Evolutionary conservation across 2,888 invertebrate genomes (phyloP), one percentile per base, ranked within the genome.

Genomic region (Helobdella robusta): DNA sequence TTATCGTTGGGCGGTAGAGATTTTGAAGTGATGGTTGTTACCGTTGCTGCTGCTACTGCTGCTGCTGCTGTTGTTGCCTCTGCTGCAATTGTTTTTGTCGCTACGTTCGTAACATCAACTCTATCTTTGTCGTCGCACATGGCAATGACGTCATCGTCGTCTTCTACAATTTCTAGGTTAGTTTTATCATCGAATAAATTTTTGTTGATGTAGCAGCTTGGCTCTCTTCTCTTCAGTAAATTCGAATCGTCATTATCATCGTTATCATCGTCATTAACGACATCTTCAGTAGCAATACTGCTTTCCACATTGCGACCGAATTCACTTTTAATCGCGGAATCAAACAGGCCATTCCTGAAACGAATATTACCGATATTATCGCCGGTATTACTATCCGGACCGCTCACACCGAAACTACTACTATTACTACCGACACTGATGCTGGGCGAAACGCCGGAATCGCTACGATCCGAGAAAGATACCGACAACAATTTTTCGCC

Each of bases 191-290:
- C 40, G 40, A 11, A 8, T 11, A 11, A 8, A 40, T 40, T 15
- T 11, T 40, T 15, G 15, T 40, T 15, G 15, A 11, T 15, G 15
- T 40, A 8, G 15, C 15, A 8, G 15, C 15, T 15, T 11, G 8
- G 11, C 8, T 40, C 40, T 11, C 15, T 15, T 11, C 15, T 15
- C 8, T 40, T 15, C 8, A 11, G 11, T 11, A 11, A 8, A 40
- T 40, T 15, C 8, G 8, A 8, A 40, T 40, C 40, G 15, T 40
- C 40, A 40, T 40, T 15, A 40, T 40, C 40, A 40, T 40, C 40
- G 15, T 40, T 15, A 40, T 40, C 50, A 65, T 18, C 52, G 32
- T 63, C 54, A 63, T 50, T 40, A 54, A 28, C 54, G 35, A 28
- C 32, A 48, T 28, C 32, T 34, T 28, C 63, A 52, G 32, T 48